A percentile compares a stretch with the other conserved stretches of the same genome.
phyloP scores from a whole-genome alignment of 2,888 invertebrate species.

The Myathropa florea region DNA sequence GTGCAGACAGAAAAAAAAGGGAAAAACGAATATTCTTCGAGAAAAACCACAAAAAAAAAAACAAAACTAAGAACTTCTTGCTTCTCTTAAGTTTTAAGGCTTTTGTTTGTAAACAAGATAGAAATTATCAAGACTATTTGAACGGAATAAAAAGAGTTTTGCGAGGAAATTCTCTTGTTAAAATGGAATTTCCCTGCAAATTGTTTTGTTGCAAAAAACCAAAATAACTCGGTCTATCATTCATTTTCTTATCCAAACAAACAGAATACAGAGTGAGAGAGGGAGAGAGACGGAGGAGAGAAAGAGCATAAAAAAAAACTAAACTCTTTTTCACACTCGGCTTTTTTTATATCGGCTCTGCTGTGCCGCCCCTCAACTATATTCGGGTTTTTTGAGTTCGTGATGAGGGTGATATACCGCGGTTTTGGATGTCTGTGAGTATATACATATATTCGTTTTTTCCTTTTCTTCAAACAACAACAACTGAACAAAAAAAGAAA shows the following conservation, averaged over 20 bases:
- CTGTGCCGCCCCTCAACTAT: neutral
- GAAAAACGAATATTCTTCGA: slow-evolving; percentile 66
- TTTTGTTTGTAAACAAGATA: slow-evolving; percentile 48
- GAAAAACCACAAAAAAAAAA: neutral
- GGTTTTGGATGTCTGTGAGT: slow-evolving; percentile 46
- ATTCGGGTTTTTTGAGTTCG: neutral
- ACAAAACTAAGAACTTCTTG: slow-evolving; percentile 23
- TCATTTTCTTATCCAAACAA: slow-evolving; percentile 7
- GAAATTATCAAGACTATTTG: slow-evolving; percentile 37
- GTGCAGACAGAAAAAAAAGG: slow-evolving; percentile 39
- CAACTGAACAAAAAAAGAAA: neutral
- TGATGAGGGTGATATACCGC: slow-evolving; percentile 30
- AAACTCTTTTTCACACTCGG: neutral
- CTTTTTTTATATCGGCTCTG: slow-evolving; percentile 1
- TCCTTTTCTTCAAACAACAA: slow-evolving; percentile 5
- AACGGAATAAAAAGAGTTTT: slow-evolving; percentile 56
- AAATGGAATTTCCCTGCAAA: slow-evolving; percentile 24
- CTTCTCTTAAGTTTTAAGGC: slow-evolving; percentile 58
- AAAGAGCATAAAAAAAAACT: neutral
- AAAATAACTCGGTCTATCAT: slow-evolving; percentile 67
- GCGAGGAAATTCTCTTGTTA: slow-evolving; percentile 31
- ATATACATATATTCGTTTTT: slow-evolving; percentile 41
- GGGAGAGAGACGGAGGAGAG: neutral
- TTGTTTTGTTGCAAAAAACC: slow-evolving; percentile 45
- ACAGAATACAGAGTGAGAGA: neutral